Base-by-base conservation (phyloP, 2,888 invertebrate species). In the Clanis bilineata region DNA sequence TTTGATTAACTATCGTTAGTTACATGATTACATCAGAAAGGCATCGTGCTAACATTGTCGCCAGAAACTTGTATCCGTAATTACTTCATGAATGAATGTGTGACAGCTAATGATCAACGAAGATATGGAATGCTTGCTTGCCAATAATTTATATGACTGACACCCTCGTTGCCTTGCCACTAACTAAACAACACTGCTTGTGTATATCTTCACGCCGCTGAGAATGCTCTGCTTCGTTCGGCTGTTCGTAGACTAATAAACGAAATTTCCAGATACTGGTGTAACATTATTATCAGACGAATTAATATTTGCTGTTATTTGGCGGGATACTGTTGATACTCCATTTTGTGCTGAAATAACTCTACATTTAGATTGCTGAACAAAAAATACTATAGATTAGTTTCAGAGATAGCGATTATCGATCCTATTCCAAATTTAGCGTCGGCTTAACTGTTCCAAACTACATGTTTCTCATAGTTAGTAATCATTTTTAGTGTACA, bases 201-300 rank as follows among this genome's bases (percentile, higher is more conserved):
- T 83, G 80, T 89, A 84, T 86, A 84, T 82, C 86, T 88, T 88
- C 87, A 88, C 86, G 84, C 83, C 79, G 90, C 91, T 92, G 90
- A 90, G 90, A 89, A 90, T 92, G 91, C 78, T 90, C 90, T 89
- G 92, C 91, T 92, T 92, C 84, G 90, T 88, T 85, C 86, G 86
- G 84, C 85, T 85, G 76, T 82, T 78, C 78, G 70, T 80, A 76
- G 69, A 71, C 73, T 70, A 67, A 75, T 70, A 58, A 67, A 69
- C 71, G 74, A 71, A 71, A 68, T 58, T 63, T 70, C 65, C 66
- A 69, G 67, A 72, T 70, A 66, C 65, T 65, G 68, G 70, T 67
- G 55, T 61, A 61, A 60, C 61, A 12, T 68, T 59, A 66, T 65
- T 68, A 66, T 32, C 25, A 18, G 63, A 63, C 60, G 64, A 64